These are phyloP conservation scores for Sclerurus mexicanus DNA, from an alignment of 2,113 vertebrate genomes.

Conservation along the genomic window DNA sequence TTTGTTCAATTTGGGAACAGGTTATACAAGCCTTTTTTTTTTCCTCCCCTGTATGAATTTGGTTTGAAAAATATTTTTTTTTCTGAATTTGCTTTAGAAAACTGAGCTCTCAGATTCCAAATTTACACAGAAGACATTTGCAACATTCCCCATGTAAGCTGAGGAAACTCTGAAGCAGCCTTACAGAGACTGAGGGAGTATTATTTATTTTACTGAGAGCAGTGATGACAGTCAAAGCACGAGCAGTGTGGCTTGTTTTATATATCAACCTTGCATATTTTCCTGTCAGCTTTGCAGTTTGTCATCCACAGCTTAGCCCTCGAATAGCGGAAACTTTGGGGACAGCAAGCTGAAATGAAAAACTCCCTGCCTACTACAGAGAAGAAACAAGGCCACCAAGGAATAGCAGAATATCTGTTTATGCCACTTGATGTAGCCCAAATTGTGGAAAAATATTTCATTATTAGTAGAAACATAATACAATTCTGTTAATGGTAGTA, in stretches of 20 bases:
- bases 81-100: neutral
- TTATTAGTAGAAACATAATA: neutral
- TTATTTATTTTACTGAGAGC: conserved; percentile 37
- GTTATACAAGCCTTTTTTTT: neutral
- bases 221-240: neutral
- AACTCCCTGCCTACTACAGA: neutral
- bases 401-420: neutral
- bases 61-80: neutral
- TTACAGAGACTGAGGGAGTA: neutral
- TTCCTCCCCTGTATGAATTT: neutral
- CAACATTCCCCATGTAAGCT: neutral
- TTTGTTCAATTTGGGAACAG: conserved; percentile 11
- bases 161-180: neutral
- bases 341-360: conserved; percentile 36
- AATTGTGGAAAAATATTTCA: conserved; percentile 17
- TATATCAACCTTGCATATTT: conserved; percentile 25
- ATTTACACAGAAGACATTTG: neutral
- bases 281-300: conserved; percentile 45
- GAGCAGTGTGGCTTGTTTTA: neutral
- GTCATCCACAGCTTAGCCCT: conserved; percentile 39
- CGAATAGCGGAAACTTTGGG: conserved; percentile 27
- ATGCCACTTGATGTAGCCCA: neutral
- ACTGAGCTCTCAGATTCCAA: neutral
- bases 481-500: neutral
- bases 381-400: neutral